Evolutionary conservation across 2,113 vertebrate species (phyloP), one percentile per base, ranked within the genome.

Genomic region (Pseudopipra pipra): DNA sequence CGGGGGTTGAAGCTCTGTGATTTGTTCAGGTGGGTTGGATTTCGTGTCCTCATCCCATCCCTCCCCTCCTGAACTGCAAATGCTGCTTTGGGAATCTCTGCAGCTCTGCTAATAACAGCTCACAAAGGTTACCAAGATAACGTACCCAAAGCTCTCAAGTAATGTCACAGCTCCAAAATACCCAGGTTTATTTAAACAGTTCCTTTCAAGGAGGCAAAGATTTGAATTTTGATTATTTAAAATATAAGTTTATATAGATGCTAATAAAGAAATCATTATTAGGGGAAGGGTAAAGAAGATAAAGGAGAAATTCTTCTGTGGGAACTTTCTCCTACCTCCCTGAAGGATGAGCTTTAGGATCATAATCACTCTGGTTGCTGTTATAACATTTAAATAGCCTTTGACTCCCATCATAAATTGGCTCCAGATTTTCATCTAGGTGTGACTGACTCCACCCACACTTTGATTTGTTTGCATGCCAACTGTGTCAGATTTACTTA

Each of bases 41-140:
- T 75, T 75, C 33, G 28, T 51, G 20, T 59, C 43, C 51, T 82
- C 22, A 61, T 58, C 33, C 31, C 23, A 55, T 59, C 49, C 39
- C 84, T 88, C 33, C 52, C 68, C 54, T 44, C 63, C 59, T 49
- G n/a, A 62, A 87, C 85, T 83, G 43, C 6, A 86, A 44, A 76
- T n/a, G 46, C 55, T 87, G 70, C 84, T 74, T 20, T 74, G n/a
- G 85, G 73, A 94, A 56, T 54, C 33, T 54, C 37, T 47, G 47
- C 46, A 93, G 89, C 59, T 90, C 87, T 79, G 37, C 14, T 73
- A 92, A 61, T 2, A 24, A 68, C 74, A 66, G 73, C 80, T 95
- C 82, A 65, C 49, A 91, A 83, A 68, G 63, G 95, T 77, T 90
- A 89, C 85, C 56, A 23, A 58, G 89, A 93, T 93, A 97, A 96